phyloP scores from a whole-genome alignment of 2,797 vertebrate genomes.

The Xerus rutilus region DNA sequence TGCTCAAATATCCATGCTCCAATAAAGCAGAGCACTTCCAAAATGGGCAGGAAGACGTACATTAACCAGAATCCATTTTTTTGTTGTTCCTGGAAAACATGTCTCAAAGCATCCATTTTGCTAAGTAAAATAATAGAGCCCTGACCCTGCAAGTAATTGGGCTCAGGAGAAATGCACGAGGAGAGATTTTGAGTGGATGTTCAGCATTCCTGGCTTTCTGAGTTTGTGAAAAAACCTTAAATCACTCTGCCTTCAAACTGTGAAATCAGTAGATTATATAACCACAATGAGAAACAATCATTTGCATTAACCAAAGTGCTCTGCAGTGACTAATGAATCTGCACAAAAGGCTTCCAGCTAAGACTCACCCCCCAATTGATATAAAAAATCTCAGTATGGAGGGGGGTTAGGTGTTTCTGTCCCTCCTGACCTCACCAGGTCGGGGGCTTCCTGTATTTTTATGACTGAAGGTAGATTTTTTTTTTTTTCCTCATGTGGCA shows the following conservation, averaged over 20 bases:
- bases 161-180: neutral
- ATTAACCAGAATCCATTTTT: neutral
- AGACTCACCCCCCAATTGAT: neutral
- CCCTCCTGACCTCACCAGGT: neutral
- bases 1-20: neutral
- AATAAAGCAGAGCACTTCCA: neutral
- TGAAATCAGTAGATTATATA: constrained; percentile 55
- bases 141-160: constrained; percentile 37
- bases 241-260: constrained; percentile 34
- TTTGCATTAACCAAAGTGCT: neutral
- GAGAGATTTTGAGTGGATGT: constrained; percentile 14
- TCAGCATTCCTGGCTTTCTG: neutral
- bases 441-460: neutral
- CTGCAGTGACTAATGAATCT: constrained; percentile 46
- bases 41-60: neutral
- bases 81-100: neutral
- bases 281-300: constrained; percentile 8
- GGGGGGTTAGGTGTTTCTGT: neutral
- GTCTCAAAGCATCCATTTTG: neutral
- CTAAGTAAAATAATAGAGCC: constrained; percentile 28
- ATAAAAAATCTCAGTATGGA: neutral
- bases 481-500: neutral
- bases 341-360: neutral
- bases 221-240: constrained; percentile 51
- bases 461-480: neutral